A percentile compares a stretch with the other conserved stretches of the same genome.
These are phyloP conservation scores for Papilio polyxenes DNA, from an alignment of 1,140 invertebrate genomes.

Conservation along the genomic window DNA sequence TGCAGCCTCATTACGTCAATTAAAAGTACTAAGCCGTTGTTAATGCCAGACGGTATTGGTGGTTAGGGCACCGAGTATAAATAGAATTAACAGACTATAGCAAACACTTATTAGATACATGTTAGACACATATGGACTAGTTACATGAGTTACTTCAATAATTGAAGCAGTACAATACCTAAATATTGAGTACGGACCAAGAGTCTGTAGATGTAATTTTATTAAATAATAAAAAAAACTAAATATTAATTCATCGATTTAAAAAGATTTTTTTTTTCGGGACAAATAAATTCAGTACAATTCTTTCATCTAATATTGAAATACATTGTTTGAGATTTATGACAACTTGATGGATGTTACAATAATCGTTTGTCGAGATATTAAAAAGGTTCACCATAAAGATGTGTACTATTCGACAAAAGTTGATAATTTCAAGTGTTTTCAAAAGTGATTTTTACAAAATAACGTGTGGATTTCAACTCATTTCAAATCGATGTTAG, in stretches of 20 bases:
- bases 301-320: no score
- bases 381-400: no score
- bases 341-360: no score
- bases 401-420: no score
- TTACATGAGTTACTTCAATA: not conserved
- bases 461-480: not conserved
- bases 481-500: not conserved
- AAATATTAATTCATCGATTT: no score
- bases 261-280: no score
- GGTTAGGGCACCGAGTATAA: constrained; percentile 5
- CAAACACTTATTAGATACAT: not conserved
- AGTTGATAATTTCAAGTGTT: not conserved
- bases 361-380: no score
- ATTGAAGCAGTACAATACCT: not conserved
- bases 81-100: not conserved
- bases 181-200: no score
- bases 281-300: no score
- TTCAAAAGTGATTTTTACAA: not conserved
- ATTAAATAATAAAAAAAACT: no score
- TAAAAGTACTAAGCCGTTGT: constrained; percentile 36
- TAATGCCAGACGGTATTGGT: constrained; percentile 10
- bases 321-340: no score
- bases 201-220: no score
- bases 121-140: not conserved
- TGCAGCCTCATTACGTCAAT: constrained; percentile 35